Base-by-base conservation (phyloP, 2,888 invertebrate species). In the Theodoxus fluviatilis region DNA sequence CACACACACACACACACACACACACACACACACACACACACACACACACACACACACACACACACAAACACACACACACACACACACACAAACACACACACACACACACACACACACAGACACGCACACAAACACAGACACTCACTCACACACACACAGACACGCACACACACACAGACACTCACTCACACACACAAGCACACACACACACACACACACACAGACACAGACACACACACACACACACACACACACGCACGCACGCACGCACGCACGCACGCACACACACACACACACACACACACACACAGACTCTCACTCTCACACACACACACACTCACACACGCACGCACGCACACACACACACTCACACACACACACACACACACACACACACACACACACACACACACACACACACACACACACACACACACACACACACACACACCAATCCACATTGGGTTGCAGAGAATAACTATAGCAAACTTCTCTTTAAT, bases 261-360 rank as follows among this genome's bases (percentile, higher is more conserved):
- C 33, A 61, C 9, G 37, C 7, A 3, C 33, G n/a, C 37, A 40
- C 25, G 0, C 38, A 38, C 25, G 12, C 64, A 38, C 40, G 7
- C 40, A 64, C 64, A 40, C 40, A 38, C 64, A 40, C 64, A 64
- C 64, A 64, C 40, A 38, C 40, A 64, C 64, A 40, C 64, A 64
- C 61, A 61, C 61, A 37, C 61, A 61, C 40, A 64, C 64, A 64
- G 25, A 64, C 64, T 40, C 64, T 28, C 40, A 47, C 66, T 49
- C 49, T 35, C 66, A 66, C 66, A 49, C 49, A 66, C 49, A 49
- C 49, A 49, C 49, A 6, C 66, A 66, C 66, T 49, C 49, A 66
- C 49, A 35, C 65, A 65, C 47, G 18, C 47, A 65, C 15, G 18
- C 31, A 9, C 7, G 25, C 65, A n/a, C 47, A 31, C 47, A 33